These are phyloP conservation scores for Enteromius anoplus DNA, from an alignment of 2,797 vertebrate genomes.

Conservation along the genomic window DNA sequence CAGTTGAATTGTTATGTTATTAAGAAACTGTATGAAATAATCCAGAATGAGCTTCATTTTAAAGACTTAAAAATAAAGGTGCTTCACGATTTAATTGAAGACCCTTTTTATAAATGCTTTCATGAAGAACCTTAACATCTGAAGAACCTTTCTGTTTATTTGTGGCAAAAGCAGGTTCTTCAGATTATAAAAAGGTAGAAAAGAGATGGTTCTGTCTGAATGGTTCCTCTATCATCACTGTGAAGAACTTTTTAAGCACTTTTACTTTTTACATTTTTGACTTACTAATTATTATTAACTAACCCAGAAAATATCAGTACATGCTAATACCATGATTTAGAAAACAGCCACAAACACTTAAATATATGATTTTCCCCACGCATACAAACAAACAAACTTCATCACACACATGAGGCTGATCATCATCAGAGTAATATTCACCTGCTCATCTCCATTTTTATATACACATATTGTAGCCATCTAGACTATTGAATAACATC, in stretches of 20 bases:
- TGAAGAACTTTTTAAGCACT: no score
- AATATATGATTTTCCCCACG: neutral
- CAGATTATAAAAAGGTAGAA: no score
- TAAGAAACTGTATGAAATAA: neutral
- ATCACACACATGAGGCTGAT: neutral
- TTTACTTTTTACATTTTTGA: no score
- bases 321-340: neutral
- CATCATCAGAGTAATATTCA: neutral
- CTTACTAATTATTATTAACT: neutral
- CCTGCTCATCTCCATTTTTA: neutral
- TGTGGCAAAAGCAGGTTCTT: no score
- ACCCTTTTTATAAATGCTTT: no score
- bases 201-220: no score
- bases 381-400: no score
- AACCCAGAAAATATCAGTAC: neutral
- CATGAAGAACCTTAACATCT: no score
- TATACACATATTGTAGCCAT: neutral
- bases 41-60: neutral
- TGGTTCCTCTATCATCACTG: no score
- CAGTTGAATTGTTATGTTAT: neutral
- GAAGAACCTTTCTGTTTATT: no score
- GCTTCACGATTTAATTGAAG: no score
- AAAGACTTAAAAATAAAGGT: no score
- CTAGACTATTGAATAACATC: neutral
- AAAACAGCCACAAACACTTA: neutral